Evolutionary conservation across 2,113 vertebrate genomes (phyloP), one percentile per base, ranked within the genome.

Genomic region (Hippocampus mohnikei): DNA sequence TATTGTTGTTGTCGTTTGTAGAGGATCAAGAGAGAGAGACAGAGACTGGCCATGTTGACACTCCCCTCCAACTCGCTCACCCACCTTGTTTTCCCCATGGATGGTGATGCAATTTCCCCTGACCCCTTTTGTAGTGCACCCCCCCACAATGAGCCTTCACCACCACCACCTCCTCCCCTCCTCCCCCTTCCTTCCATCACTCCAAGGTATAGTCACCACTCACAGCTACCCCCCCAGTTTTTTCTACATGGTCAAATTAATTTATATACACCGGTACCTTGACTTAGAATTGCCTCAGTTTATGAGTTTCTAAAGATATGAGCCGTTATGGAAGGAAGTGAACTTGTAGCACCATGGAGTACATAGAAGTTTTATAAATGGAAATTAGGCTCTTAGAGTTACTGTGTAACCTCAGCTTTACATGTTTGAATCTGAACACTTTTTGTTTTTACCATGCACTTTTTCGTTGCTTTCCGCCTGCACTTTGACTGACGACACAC

Each of bases 121-220:
- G 70, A 78, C 68, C 84, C 82, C 76, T 84, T 88, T 46, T 87
- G 73, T 90, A 85, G 78, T 76, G 79, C 80, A 81, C 74, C 74
- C 79, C 78, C 71, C 81, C 87, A 83, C 77, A 79, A 73, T 70
- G 81, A 82, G 69, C 79, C 72, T 78, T 66, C 79, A 67, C 81
- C 83, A 77, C 79, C 52, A 53, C 66, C 79, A 67, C 81, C 82
- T 77, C 78, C 80, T 77, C 71, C 79, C 75, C 71, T 79, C 78
- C 82, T 79, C 66, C 60, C 82, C 75, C 52, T 78, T 75, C 70
- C 88, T 77, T 82, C 86, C 74, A 41, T 81, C 88, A 83, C 86
- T 83, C 82, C 84, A 84, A 90, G 92, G 92, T 93, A 92, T 86
- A 81, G 77, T 87, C 81, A 16, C 23, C 77, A 71, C 81, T 21